phyloP scores from a whole-genome alignment of 1,140 invertebrate species.

The Oedothorax gibbosus region DNA sequence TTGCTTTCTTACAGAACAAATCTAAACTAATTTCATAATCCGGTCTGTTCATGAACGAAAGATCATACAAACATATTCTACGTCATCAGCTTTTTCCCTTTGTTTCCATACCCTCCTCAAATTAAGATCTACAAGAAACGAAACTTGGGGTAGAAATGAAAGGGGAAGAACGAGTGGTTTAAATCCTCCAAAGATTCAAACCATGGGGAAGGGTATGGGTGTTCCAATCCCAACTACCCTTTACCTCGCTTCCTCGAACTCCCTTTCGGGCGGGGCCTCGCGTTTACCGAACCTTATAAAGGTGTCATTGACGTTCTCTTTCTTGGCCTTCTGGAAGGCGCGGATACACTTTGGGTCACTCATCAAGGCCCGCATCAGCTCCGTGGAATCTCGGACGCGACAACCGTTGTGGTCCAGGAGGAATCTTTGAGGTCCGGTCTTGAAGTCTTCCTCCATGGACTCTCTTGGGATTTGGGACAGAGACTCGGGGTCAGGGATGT shows the following conservation, averaged over 20 bases:
- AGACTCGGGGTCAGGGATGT: not conserved
- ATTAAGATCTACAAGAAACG: slow-evolving; percentile 1
- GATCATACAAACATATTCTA: not conserved
- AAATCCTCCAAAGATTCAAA: not conserved
- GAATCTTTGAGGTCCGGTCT: not conserved
- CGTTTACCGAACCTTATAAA: slow-evolving; percentile 59
- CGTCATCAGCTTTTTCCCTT: not conserved
- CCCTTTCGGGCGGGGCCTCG: slow-evolving; percentile 26
- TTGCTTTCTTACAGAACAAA: too few relatives aligned
- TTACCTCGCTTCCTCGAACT: slow-evolving; percentile 67
- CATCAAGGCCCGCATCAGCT: slow-evolving; percentile 34
- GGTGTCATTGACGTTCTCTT: slow-evolving; percentile 54
- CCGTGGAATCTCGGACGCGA: not conserved
- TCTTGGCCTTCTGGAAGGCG: slow-evolving; percentile 44
- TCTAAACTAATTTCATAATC: too few relatives aligned
- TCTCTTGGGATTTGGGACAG: not conserved
- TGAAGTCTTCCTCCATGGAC: not conserved
- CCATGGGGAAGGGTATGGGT: not conserved
- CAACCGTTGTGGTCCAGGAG: slow-evolving; percentile 45
- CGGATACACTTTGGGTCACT: slow-evolving; percentile 38
- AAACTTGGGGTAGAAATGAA: not conserved
- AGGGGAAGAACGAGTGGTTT: not conserved
- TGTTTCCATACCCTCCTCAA: not conserved
- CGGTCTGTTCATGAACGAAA: too few relatives aligned
- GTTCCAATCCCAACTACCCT: not conserved